These are phyloP conservation scores for Thamnaconus septentrionalis DNA, from an alignment of 2,113 vertebrate genomes.

Conservation along the genomic window DNA sequence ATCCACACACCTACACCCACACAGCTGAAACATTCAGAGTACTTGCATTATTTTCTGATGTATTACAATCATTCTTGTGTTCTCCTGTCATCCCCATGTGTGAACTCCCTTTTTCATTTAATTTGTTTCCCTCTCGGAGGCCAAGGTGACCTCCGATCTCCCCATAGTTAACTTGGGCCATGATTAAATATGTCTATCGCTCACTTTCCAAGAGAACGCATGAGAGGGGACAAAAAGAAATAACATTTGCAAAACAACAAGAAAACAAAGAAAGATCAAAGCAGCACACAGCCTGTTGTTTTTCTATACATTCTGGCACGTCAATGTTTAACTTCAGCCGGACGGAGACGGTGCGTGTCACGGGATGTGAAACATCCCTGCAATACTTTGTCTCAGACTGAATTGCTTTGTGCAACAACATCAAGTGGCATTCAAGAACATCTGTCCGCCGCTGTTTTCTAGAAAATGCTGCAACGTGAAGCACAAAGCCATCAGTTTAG, in stretches of 20 bases:
- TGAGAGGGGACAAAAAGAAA: conserved; percentile 22
- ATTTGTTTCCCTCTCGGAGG: conserved; percentile 32
- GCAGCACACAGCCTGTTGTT: conserved; percentile 58
- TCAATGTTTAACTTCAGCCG: conserved; percentile 42
- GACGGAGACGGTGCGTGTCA: conserved; percentile 42
- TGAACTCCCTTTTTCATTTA: conserved; percentile 39
- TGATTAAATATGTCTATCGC: conserved; percentile 55
- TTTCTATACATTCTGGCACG: conserved; percentile 72
- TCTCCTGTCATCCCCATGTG: conserved; percentile 57
- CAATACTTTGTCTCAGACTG: conserved; percentile 29
- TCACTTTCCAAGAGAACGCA: conserved; percentile 50
- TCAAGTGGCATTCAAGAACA: conserved; percentile 45
- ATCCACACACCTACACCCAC: conserved; percentile 59
- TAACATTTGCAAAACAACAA: conserved; percentile 57
- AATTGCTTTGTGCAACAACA: conserved; percentile 47
- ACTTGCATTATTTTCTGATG: conserved; percentile 58
- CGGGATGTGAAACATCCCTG: conserved; percentile 29
- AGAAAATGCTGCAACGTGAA: neutral
- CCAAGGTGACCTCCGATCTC: conserved; percentile 61
- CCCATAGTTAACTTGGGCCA: conserved; percentile 60
- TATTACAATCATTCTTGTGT: conserved; percentile 60
- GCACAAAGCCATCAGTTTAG: neutral
- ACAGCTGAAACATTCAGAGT: conserved; percentile 68
- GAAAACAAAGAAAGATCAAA: conserved; percentile 52
- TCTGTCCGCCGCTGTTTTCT: conserved; percentile 16